A percentile compares a stretch with the other conserved stretches of the same genome.
These are phyloP conservation scores for Leptoteleia sp. DNA, from an alignment of 1,140 invertebrate species.

Conservation along the genomic window DNA sequence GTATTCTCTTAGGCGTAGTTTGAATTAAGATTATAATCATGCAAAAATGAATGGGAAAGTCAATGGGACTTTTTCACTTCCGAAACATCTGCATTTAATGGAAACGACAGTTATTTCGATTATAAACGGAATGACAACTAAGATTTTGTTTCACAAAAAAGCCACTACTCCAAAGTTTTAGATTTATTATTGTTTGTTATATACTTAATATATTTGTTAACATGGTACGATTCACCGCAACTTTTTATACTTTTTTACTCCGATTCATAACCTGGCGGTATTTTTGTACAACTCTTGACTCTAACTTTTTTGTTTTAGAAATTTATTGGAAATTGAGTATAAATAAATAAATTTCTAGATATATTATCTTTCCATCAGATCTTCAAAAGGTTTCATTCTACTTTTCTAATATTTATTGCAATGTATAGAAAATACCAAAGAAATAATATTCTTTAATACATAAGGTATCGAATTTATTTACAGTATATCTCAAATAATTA, in stretches of 20 bases:
- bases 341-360: too few relatives aligned
- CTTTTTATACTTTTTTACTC: conserved; percentile 48
- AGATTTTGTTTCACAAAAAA: conserved; percentile 3
- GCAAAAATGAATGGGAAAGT: conserved; percentile 15
- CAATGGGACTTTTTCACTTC: conserved; percentile 6
- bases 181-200: conserved; percentile 70
- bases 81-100: conserved; percentile 17
- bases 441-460: conserved; percentile 11
- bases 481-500: too few relatives aligned
- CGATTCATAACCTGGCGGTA: conserved; percentile 36
- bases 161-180: conserved; percentile 78
- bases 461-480: too few relatives aligned
- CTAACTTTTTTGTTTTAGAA: conserved; percentile 1
- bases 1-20: conserved; percentile 75
- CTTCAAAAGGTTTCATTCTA: background rate
- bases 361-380: too few relatives aligned
- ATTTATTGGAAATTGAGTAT: too few relatives aligned
- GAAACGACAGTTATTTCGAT: background rate
- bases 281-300: conserved; percentile 50
- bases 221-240: conserved; percentile 20
- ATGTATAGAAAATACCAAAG: conserved; percentile 25
- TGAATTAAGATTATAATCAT: conserved; percentile 71
- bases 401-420: background rate
- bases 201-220: conserved; percentile 65
- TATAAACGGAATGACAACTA: background rate